A percentile compares a stretch with the other conserved stretches of the same genome.
phyloP scores from a whole-genome alignment of 2,113 vertebrate species.

The Microtus richardsoni region DNA sequence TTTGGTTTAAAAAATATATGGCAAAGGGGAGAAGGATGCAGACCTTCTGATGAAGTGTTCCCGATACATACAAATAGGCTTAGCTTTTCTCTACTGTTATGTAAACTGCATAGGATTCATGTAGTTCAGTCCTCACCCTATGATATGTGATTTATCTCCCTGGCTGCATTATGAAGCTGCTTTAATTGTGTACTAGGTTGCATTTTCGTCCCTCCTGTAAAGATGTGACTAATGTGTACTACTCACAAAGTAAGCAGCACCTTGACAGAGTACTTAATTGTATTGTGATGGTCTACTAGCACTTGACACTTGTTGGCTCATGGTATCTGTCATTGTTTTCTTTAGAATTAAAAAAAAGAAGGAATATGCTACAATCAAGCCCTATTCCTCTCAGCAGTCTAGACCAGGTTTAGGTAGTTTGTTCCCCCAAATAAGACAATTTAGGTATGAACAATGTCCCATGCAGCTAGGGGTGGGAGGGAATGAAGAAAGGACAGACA shows the following conservation, averaged over 20 bases:
- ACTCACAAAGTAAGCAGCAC: background rate
- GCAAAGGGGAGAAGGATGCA: background rate
- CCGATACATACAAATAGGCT: background rate
- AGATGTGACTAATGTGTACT: background rate
- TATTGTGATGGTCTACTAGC: background rate
- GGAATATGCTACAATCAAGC: background rate
- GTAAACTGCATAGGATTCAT: slow-evolving; percentile 11
- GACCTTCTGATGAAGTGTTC: background rate
- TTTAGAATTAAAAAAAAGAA: slow-evolving; percentile 34
- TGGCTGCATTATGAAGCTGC: background rate
- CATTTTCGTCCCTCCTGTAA: background rate
- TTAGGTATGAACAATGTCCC: background rate
- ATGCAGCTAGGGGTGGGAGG: background rate
- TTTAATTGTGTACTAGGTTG: background rate
- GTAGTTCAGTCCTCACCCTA: background rate
- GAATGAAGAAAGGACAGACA: background rate
- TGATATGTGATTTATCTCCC: background rate
- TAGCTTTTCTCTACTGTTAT: background rate
- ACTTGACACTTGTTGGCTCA: background rate
- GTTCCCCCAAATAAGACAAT: background rate
- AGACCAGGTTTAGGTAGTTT: background rate
- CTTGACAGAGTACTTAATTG: background rate
- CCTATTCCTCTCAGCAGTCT: background rate
- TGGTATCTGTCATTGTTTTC: background rate
- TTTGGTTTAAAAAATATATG: background rate